Conservation (phyloP, 2,797 vertebrate species). For the Buceros bicornis region DNA sequence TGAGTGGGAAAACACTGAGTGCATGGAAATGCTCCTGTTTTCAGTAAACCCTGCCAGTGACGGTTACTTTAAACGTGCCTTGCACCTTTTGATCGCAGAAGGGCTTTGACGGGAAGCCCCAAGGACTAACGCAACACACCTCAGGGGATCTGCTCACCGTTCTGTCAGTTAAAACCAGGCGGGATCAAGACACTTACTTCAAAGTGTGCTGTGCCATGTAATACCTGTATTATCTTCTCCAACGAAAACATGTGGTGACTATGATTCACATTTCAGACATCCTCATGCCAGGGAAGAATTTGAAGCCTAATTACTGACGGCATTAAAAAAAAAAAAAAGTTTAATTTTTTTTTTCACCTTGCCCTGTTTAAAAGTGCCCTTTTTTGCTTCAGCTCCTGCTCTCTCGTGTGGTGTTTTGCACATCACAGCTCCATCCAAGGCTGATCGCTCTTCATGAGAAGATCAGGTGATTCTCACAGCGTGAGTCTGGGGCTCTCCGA, state of each 20-base stretch:
- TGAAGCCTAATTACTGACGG: neutral
- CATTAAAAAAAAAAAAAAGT: neutral
- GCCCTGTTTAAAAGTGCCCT: neutral
- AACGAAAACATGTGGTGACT: neutral
- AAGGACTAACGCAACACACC: neutral
- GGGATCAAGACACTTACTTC: neutral
- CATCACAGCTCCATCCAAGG: neutral
- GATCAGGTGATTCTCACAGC: rapidly evolving
- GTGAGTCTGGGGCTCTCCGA: rapidly evolving
- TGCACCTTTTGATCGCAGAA: neutral
- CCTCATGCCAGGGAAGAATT: neutral
- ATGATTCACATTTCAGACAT: neutral
- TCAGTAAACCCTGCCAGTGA: neutral
- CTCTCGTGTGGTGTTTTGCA: neutral
- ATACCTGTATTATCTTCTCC: neutral
- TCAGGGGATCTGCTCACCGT: neutral
- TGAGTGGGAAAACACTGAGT: neutral
- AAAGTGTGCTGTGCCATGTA: neutral
- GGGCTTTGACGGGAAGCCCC: neutral
- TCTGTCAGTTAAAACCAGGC: neutral
- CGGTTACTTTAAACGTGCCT: neutral
- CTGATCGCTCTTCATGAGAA: rapidly evolving
- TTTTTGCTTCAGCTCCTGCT: neutral
- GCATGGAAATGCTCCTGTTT: neutral
- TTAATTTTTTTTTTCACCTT: neutral